Base-by-base conservation (phyloP, 2,888 invertebrate genomes). In the Byasa hedistus region DNA sequence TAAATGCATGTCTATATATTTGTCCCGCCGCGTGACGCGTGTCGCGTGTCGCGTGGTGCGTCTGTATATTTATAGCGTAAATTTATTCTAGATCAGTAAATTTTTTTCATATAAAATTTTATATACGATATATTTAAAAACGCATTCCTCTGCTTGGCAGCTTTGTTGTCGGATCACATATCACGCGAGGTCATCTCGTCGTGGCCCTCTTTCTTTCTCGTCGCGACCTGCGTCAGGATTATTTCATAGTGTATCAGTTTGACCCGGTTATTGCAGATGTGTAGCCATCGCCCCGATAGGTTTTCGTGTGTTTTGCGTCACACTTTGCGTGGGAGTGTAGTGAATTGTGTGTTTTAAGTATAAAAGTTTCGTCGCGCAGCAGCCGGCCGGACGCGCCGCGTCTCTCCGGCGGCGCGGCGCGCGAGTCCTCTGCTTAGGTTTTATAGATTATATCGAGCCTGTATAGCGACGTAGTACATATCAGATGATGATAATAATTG, bases 401-500 rank as follows among this genome's bases (percentile, higher is more conserved):
- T 48, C 58, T 44, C 32, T 10, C 54, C 58, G 55, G 48, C 57
- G 62, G 44, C 21, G 52, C 58, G 54, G 54, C 54, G 62, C 54
- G 58, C n/a, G 32, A 62, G 58, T 23, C 66, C 66, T 55, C 58
- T 66, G 62, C 62, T 62, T 66, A 66, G 58, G 62, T 62, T 54
- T 66, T 54, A 66, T 66, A 66, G 62, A 66, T 66, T 66, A 61
- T 62, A 62, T 66, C 17, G 62, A 66, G 66, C 62, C 61, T 66
- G 66, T 61, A 61, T 66, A 66, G 66, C 61, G 66, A 62, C 55
- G 58, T 66, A 63, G 62, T 65, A 66, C 63, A 66, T 66, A 66
- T 66, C 63, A 66, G 48, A 66, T 56, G 59, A 63, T 51, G 55
- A 36, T 66, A 63, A 63, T 56, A 58, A 62, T 58, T 48, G 63